Percentiles rank a stretch among this genome's conserved stretches.
phyloP scores from a whole-genome alignment of 2,113 vertebrate genomes.

The Plecturocebus donacophilus region DNA sequence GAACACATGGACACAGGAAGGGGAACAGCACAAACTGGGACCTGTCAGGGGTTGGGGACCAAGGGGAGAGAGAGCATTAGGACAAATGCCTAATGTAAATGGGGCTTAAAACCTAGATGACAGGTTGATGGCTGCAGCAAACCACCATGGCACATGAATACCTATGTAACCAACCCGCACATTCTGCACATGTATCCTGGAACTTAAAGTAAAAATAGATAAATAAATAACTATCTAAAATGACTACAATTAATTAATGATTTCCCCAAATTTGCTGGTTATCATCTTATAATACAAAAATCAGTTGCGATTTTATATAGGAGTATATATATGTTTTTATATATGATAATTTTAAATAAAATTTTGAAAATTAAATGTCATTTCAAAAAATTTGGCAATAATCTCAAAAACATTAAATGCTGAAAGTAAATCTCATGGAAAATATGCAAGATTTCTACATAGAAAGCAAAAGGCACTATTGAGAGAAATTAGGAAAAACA shows the following conservation, averaged over 20 bases:
- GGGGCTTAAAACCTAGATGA: no score
- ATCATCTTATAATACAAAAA: background rate
- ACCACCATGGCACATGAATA: no score
- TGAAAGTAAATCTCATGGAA: background rate
- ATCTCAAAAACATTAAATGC: background rate
- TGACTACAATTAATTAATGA: background rate
- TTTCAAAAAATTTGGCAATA: background rate
- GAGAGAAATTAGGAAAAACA: background rate
- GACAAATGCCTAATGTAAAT: no score
- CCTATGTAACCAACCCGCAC: no score
- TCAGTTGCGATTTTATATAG: background rate
- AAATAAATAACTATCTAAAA: background rate
- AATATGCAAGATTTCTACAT: background rate
- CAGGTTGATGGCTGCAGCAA: no score
- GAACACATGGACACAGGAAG: no score
- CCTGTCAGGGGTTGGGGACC: no score
- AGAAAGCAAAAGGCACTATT: background rate
- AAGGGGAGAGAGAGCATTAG: no score
- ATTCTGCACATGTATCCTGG: no score
- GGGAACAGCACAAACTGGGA: no score
- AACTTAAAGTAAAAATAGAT: background rate
- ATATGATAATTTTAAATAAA: background rate
- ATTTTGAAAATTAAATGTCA: conserved; percentile 3
- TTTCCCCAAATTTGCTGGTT: background rate
- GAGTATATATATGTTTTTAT: background rate